Evolutionary conservation across 2,888 invertebrate species (phyloP).

Genomic region (Drosophila stalkeri): DNA sequence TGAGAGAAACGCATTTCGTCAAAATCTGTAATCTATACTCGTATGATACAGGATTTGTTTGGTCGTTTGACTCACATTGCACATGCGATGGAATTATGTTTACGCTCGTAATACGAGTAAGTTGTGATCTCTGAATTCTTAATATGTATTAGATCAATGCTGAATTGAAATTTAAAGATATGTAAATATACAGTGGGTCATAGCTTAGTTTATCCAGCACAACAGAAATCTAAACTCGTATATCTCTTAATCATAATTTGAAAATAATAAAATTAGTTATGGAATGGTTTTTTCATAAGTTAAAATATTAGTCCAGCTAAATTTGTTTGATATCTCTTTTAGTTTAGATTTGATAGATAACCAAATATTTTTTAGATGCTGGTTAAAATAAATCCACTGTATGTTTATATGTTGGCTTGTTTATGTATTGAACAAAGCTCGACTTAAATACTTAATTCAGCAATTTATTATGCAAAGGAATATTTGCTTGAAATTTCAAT

Average conservation of each 20-base stretch:
- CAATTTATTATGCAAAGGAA: neutral
- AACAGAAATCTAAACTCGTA: too few species aligned
- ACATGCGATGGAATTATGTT: neutral
- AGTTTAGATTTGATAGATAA: too few species aligned
- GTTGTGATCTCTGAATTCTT: neutral
- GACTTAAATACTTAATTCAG: neutral
- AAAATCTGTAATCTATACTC: slow-evolving; percentile 25
- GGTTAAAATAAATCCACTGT: too few species aligned
- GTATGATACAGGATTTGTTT: slow-evolving; percentile 3
- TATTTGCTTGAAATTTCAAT: neutral
- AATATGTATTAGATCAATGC: neutral
- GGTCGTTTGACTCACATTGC: neutral
- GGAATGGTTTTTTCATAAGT: too few species aligned
- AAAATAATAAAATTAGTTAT: too few species aligned
- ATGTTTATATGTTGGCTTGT: too few species aligned
- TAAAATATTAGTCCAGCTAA: too few species aligned
- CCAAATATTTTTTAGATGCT: too few species aligned
- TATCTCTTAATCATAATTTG: too few species aligned
- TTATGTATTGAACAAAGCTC: neutral
- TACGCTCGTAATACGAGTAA: neutral
- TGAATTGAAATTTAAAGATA: neutral
- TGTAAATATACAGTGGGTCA: neutral
- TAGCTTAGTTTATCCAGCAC: too few species aligned
- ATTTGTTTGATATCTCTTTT: too few species aligned
- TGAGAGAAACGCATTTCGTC: slow-evolving; percentile 25